Conservation (phyloP, 1,140 invertebrate species). For the Adelges cooleyi region DNA sequence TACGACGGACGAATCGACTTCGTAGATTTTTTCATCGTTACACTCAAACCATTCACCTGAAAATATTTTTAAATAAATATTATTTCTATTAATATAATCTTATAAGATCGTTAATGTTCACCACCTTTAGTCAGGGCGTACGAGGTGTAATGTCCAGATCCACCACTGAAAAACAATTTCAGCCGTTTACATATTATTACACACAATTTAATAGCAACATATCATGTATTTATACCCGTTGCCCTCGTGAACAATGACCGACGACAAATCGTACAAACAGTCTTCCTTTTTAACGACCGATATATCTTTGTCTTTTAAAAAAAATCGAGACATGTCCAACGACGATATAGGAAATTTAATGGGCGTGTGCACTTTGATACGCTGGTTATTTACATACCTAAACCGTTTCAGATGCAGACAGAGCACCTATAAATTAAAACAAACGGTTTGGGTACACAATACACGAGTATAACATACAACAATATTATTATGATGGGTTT, state of each 20-base stretch:
- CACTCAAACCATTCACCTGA: constrained; percentile 71
- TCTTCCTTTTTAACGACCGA: constrained; percentile 48
- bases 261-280: constrained; percentile 63
- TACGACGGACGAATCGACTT: constrained; percentile 54
- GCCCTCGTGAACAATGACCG: constrained; percentile 76
- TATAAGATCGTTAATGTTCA: neutral
- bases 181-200: too few relatives aligned
- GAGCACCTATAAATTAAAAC: constrained; percentile 49
- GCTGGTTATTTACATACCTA: constrained; percentile 67
- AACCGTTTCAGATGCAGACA: constrained; percentile 79
- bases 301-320: constrained; percentile 55
- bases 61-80: constrained; percentile 27
- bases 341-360: constrained; percentile 64
- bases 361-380: constrained; percentile 67
- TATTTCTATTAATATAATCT: neutral
- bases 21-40: constrained; percentile 75
- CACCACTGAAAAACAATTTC: constrained; percentile 47
- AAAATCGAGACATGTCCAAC: constrained; percentile 68
- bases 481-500: too few relatives aligned
- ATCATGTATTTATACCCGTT: constrained; percentile 51
- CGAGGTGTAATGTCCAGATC: constrained; percentile 75
- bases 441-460: too few relatives aligned
- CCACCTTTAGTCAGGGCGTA: constrained; percentile 65
- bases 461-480: too few relatives aligned
- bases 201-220: too few relatives aligned